Evolutionary conservation across 2,888 invertebrate species (phyloP).

Genomic region (Drosophila eohydei): DNA sequence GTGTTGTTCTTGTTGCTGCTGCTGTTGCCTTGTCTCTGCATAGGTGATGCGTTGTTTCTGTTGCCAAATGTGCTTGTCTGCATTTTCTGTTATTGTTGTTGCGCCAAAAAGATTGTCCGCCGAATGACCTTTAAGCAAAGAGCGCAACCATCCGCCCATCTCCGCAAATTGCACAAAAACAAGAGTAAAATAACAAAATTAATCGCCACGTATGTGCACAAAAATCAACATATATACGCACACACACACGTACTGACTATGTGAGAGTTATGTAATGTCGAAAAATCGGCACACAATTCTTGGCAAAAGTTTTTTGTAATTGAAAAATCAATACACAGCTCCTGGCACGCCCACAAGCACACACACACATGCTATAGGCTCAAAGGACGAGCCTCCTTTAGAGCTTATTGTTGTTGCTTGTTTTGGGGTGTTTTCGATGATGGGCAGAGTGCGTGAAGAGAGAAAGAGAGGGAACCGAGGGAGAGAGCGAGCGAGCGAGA

Average conservation of each 20-base stretch:
- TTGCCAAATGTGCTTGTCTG: conserved; percentile 46
- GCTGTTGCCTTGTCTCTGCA: conserved; percentile 11
- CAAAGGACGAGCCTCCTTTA: conserved; percentile 78
- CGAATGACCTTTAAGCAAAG: conserved; percentile 71
- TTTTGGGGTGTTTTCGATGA: conserved; percentile 28
- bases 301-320: conserved; percentile 33
- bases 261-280: conserved; percentile 47
- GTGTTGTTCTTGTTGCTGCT: conserved; percentile 59
- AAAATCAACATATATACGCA: background rate
- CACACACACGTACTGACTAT: background rate
- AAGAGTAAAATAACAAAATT: conserved; percentile 11
- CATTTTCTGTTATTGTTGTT: conserved; percentile 29
- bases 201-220: conserved; percentile 42
- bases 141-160: conserved; percentile 29
- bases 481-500: background rate
- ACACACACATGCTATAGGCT: conserved; percentile 29
- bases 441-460: conserved; percentile 3
- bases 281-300: conserved; percentile 33
- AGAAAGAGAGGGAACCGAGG: background rate
- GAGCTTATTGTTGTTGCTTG: conserved; percentile 31
- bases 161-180: conserved; percentile 7
- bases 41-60: conserved; percentile 2
- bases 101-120: conserved; percentile 60
- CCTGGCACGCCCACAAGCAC: conserved; percentile 1
- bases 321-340: conserved; percentile 51